Evolutionary conservation across 1,140 invertebrate species (phyloP).

Genomic region (Babylonia areolata): DNA sequence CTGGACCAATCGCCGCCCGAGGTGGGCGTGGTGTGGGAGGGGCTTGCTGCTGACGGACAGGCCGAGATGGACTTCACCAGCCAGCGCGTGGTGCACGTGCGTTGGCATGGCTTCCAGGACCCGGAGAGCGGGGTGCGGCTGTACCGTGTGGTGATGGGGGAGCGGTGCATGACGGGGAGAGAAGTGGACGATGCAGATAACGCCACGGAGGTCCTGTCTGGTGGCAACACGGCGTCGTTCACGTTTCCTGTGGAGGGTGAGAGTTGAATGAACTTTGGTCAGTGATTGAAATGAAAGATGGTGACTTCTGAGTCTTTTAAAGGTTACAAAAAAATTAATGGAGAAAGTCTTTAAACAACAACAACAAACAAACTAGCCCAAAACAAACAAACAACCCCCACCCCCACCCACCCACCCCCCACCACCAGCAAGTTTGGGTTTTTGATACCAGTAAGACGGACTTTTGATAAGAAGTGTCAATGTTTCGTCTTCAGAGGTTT

Average conservation of each 20-base stretch:
- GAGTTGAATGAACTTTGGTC: too few relatives aligned
- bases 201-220: conserved; percentile 1
- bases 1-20: conserved; percentile 51
- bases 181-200: conserved; percentile 29
- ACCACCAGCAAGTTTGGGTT: too few relatives aligned
- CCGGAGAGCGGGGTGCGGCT: conserved; percentile 56
- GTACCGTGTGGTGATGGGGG: conserved; percentile 46
- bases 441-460: too few relatives aligned
- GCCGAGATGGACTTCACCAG: conserved; percentile 58
- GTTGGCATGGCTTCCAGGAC: conserved; percentile 58
- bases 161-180: conserved; percentile 36
- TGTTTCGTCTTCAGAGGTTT: too few relatives aligned
- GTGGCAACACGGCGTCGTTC: conserved; percentile 13
- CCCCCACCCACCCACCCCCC: too few relatives aligned
- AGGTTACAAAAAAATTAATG: too few relatives aligned
- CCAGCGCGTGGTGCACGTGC: conserved; percentile 26
- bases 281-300: too few relatives aligned
- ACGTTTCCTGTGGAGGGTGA: conserved; percentile 4
- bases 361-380: too few relatives aligned
- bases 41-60: conserved; percentile 27
- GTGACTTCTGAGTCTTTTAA: too few relatives aligned
- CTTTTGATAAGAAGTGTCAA: too few relatives aligned
- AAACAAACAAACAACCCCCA: too few relatives aligned
- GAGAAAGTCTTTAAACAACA: too few relatives aligned
- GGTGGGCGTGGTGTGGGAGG: conserved; percentile 45